Conservation (phyloP, 2,797 vertebrate species). For the Ibycter americanus region DNA sequence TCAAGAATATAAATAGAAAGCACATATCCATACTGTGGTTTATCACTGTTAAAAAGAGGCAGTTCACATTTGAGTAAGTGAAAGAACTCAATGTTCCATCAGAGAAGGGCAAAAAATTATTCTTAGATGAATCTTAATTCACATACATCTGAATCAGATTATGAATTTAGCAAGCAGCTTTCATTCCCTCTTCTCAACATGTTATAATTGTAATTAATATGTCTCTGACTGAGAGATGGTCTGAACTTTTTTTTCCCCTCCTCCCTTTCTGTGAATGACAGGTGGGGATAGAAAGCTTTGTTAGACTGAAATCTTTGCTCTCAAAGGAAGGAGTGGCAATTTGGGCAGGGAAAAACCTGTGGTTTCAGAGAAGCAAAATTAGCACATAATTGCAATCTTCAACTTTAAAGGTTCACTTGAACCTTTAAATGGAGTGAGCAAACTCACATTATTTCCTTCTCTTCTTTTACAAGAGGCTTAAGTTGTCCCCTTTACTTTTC, state of each 20-base stretch:
- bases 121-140: conserved; percentile 17
- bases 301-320: not conserved
- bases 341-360: not conserved
- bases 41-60: not conserved
- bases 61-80: not conserved
- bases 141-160: not conserved
- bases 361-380: not conserved
- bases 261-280: not conserved
- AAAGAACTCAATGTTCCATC: conserved; percentile 14
- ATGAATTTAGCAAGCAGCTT: conserved; percentile 11
- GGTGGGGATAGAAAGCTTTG: not conserved
- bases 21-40: not conserved
- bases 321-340: not conserved
- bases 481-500: not conserved
- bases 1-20: not conserved
- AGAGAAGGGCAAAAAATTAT: conserved; percentile 12
- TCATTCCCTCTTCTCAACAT: not conserved
- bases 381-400: not conserved
- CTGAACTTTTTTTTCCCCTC: not conserved
- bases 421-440: not conserved
- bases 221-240: not conserved
- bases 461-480: not conserved
- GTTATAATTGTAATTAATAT: conserved; percentile 16
- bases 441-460: not conserved
- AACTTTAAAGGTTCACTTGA: not conserved